These are phyloP conservation scores for Varanus komodoensis DNA, from an alignment of 2,113 vertebrate genomes.

Conservation along the genomic window DNA sequence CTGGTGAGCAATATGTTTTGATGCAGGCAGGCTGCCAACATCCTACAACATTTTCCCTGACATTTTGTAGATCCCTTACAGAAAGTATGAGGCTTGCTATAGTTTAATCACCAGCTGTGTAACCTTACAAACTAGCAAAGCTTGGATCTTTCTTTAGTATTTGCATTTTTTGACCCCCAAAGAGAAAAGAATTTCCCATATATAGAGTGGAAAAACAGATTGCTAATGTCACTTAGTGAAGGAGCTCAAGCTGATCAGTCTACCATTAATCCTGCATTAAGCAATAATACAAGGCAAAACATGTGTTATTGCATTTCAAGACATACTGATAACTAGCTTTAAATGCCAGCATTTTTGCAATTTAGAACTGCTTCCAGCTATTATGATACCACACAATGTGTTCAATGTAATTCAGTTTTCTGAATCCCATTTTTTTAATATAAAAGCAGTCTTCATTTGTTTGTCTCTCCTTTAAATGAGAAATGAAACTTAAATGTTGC, in stretches of 20 bases:
- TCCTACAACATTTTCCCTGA: slow-evolving; percentile 60
- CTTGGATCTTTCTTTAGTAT: slow-evolving; percentile 67
- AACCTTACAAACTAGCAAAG: slow-evolving; percentile 67
- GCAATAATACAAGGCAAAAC: slow-evolving; percentile 36
- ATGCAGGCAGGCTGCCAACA: slow-evolving; percentile 42
- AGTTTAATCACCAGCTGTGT: slow-evolving; percentile 75
- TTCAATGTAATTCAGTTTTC: slow-evolving; percentile 56
- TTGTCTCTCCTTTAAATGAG: neutral
- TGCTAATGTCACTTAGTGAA: slow-evolving; percentile 68
- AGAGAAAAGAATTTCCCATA: slow-evolving; percentile 71
- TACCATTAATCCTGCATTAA: slow-evolving; percentile 57
- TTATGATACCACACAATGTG: slow-evolving; percentile 57
- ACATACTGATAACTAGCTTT: slow-evolving; percentile 52
- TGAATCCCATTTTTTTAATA: slow-evolving; percentile 49
- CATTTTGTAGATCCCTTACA: slow-evolving; percentile 46
- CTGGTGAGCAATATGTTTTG: slow-evolving; percentile 60
- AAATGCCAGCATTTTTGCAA: slow-evolving; percentile 58
- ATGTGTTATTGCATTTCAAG: slow-evolving; percentile 46
- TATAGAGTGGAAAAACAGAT: slow-evolving; percentile 67
- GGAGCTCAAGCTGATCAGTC: slow-evolving; percentile 48
- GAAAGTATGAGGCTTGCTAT: slow-evolving; percentile 48
- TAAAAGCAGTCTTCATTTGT: slow-evolving; percentile 40
- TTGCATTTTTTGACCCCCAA: slow-evolving; percentile 72
- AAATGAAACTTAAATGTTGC: slow-evolving; percentile 40
- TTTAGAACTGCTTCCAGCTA: slow-evolving; percentile 60